Percentiles rank a stretch among this genome's conserved stretches.
phyloP scores from a whole-genome alignment of 2,113 vertebrate species.

The Sapayoa aenigma region DNA sequence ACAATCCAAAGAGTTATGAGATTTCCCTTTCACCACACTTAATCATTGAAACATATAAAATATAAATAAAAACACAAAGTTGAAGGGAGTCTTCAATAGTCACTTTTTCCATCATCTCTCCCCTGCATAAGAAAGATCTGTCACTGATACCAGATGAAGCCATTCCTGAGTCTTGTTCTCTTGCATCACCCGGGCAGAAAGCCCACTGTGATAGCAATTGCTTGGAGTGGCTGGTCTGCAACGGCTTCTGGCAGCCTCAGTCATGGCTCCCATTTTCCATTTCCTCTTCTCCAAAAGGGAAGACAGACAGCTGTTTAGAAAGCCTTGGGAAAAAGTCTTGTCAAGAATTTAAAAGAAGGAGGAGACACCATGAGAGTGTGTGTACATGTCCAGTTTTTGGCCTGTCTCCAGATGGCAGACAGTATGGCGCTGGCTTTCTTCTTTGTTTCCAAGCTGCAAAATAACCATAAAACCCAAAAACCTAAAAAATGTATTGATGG shows the following conservation, averaged over 20 bases:
- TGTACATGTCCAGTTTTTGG: neutral
- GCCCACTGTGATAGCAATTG: rapidly evolving
- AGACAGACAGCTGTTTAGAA: neutral
- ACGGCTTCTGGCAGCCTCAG: rapidly evolving
- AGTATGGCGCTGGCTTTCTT: rapidly evolving
- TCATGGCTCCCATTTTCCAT: neutral
- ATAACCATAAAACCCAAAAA: neutral
- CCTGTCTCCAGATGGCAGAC: neutral
- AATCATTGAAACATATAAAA: neutral
- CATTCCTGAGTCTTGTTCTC: neutral
- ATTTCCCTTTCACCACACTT: neutral
- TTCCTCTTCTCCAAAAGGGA: neutral
- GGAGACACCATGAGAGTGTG: neutral
- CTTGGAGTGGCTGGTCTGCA: neutral
- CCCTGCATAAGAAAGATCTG: neutral
- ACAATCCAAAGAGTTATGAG: neutral
- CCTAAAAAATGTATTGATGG: neutral
- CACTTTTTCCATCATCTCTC: neutral
- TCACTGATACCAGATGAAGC: neutral
- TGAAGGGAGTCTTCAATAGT: neutral
- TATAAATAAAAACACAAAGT: neutral
- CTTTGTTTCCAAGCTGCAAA: neutral
- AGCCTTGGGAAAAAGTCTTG: neutral
- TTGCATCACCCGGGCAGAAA: neutral
- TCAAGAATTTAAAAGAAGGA: neutral